Evolutionary conservation across 92 coral and sea anemone genomes (phyloP), one percentile per base, ranked within the genome.

Genomic region (Bergia sp.): DNA sequence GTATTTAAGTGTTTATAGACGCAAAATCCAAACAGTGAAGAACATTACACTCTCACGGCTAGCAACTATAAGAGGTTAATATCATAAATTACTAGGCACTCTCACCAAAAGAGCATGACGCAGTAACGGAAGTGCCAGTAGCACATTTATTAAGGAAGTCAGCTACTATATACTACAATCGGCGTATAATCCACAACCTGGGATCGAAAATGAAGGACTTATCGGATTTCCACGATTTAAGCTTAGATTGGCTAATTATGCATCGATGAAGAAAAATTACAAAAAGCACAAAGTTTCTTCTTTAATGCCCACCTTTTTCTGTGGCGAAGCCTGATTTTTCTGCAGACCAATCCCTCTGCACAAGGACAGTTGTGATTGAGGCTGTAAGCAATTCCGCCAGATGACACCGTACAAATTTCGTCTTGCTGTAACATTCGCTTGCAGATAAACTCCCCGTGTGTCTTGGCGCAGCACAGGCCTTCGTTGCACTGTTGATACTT

Each of bases 361-460:
- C 99, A 97, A 13, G 98, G 99, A 55, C 99, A 97, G 50, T 89
- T 91, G 88, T 95, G 98, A 90, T 97, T 95, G 9, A 97, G 73
- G 15, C 95, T 89, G 86, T 95, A 97, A 2, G 93, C 99, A 16
- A 97, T 86, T 11, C 99, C 99, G 29, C 99, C 99, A 73, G 94
- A 95, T 61, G 94, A 89, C 39, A 95, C 99, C 47, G 91, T 85
- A 69, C 99, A 97, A 77, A 92, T 86, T 23, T 94, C 97, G 77
- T 94, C 88, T 80, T 95, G 95, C 80, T 87, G 89, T 75, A 97
- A 88, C 95, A 93, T 90, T 79, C 86, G 80, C 89, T 93, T 97
- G 89, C 99, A 97, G 37, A 97, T 89, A 82, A 93, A 92, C 69
- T 97, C 98, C 12, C 99, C 99, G 80, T 97, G 99, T 72, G 94